phyloP scores from a whole-genome alignment of 2,113 vertebrate genomes.

The Ploceus nigricollis region DNA sequence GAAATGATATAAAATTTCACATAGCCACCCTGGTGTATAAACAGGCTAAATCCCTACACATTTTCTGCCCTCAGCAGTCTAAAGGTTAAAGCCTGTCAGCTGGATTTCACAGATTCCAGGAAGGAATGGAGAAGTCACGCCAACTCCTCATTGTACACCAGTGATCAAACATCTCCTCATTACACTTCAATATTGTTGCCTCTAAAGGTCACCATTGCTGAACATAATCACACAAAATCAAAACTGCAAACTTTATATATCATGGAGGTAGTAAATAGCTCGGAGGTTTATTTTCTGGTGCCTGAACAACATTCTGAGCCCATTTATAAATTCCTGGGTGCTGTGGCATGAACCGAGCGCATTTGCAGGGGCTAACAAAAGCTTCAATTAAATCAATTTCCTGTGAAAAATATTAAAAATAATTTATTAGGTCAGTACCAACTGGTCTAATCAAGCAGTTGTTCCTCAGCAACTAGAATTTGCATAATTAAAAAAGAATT shows the following conservation, averaged over 20 bases:
- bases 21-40: conserved; percentile 72
- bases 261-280: conserved; percentile 97
- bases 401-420: conserved; percentile 64
- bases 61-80: conserved; percentile 75
- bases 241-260: conserved; percentile 99
- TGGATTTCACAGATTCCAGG: conserved; percentile 77
- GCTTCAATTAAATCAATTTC: conserved; percentile 79
- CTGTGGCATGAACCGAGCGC: conserved; percentile 66
- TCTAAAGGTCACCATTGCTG: conserved; percentile 99
- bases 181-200: conserved; percentile 99
- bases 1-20: conserved; percentile 74
- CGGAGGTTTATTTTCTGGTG: conserved; percentile 90
- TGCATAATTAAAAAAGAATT: conserved; percentile 66
- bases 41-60: conserved; percentile 75
- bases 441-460: conserved; percentile 60
- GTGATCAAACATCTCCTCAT: conserved; percentile 98
- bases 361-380: conserved; percentile 67
- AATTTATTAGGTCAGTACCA: conserved; percentile 63
- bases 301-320: conserved; percentile 82
- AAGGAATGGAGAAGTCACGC: conserved; percentile 75
- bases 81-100: conserved; percentile 84
- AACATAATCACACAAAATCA: conserved; percentile 99
- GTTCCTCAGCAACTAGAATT: conserved; percentile 54
- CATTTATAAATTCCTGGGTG: conserved; percentile 83
- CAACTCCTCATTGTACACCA: conserved; percentile 88